Conservation (phyloP, 2,797 vertebrate species). For the Smutsia temminckii region DNA sequence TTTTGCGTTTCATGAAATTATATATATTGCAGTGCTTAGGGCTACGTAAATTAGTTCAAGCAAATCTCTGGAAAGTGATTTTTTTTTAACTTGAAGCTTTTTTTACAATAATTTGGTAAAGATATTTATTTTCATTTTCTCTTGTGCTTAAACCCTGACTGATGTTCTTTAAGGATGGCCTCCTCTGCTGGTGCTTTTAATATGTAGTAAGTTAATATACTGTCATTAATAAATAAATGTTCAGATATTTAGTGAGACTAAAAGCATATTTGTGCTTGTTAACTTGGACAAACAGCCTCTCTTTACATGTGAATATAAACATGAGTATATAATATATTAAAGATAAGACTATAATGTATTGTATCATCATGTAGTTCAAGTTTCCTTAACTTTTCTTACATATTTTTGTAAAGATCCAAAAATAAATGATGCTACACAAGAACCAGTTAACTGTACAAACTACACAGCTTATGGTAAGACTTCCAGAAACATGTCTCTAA, state of each 20-base stretch:
- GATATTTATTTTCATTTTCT: slow-evolving; percentile 30
- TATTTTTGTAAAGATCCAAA: slow-evolving; percentile 93
- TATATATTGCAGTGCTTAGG: background rate
- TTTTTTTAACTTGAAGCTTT: slow-evolving; percentile 13
- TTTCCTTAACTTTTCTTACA: slow-evolving; percentile 88
- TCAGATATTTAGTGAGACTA: background rate
- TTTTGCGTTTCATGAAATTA: slow-evolving; percentile 26
- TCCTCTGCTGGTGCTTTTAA: slow-evolving; percentile 5
- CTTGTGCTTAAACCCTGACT: background rate
- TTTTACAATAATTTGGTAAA: background rate
- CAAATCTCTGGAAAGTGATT: background rate
- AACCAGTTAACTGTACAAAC: slow-evolving; percentile 94
- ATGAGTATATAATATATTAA: slow-evolving; percentile 37
- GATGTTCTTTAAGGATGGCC: background rate
- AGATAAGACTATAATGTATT: background rate
- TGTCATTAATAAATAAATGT: slow-evolving; percentile 25
- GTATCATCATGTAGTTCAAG: slow-evolving; percentile 51
- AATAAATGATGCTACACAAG: slow-evolving; percentile 95
- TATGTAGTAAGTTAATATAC: background rate
- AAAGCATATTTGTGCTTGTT: slow-evolving; percentile 39
- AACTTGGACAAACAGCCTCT: background rate
- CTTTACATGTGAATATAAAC: background rate
- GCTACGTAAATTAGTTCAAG: background rate
- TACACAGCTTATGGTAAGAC: slow-evolving; percentile 91
- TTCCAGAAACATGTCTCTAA: slow-evolving; percentile 64